Conservation (phyloP, 1,140 invertebrate species). For the Drosophila subpulchrella region DNA sequence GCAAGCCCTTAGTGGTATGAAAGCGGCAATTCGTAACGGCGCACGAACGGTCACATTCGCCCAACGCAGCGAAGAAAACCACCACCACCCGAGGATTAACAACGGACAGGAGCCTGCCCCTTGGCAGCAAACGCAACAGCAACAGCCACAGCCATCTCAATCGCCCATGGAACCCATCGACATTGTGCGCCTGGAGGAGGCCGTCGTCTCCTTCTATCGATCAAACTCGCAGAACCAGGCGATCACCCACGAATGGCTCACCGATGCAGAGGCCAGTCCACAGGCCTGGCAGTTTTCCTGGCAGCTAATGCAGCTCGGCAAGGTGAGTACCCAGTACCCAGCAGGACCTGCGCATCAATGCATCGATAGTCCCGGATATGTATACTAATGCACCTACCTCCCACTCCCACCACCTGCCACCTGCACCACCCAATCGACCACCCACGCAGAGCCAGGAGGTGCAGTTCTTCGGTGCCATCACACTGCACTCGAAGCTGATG, state of each 20-base stretch:
- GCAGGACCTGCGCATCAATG: conserved; percentile 52
- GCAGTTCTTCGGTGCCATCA: conserved; percentile 96
- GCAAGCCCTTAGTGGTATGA: too few species aligned
- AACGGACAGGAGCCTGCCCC: conserved; percentile 12
- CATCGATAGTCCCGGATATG: conserved; percentile 40
- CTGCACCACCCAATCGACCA: background rate
- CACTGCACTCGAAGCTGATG: conserved; percentile 93
- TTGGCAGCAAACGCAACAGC: conserved; percentile 11
- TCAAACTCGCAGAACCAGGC: conserved; percentile 86
- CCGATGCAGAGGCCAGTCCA: conserved; percentile 91
- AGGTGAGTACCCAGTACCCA: conserved; percentile 85
- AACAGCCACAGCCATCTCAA: background rate
- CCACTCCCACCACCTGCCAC: background rate
- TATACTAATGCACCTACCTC: conserved; percentile 40
- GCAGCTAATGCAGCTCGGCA: conserved; percentile 91
- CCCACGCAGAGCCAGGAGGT: conserved; percentile 90
- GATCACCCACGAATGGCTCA: conserved; percentile 93
- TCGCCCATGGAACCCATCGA: conserved; percentile 65
- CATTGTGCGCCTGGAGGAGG: conserved; percentile 74
- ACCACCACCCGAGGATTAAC: conserved; percentile 12
- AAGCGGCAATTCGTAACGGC: background rate
- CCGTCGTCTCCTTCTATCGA: conserved; percentile 77
- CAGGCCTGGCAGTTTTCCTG: conserved; percentile 96
- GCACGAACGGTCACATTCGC: background rate
- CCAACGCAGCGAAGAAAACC: background rate